Evolutionary conservation across 2,113 vertebrate species (phyloP).

Genomic region (Nannospalax galili): DNA sequence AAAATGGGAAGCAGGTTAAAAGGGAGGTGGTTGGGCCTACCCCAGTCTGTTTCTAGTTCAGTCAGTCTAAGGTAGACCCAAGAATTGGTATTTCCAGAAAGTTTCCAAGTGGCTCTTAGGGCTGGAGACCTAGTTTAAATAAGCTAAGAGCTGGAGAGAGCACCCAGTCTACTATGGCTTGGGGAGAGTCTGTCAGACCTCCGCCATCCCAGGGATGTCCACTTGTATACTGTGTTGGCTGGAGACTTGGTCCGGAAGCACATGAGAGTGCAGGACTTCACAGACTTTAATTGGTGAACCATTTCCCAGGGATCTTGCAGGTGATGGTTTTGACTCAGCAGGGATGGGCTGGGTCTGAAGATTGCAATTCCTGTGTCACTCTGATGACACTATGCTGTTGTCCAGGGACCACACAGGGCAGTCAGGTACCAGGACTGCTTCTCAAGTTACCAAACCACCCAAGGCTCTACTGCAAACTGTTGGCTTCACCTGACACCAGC

Average conservation of each 20-base stretch:
- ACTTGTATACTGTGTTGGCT: not conserved
- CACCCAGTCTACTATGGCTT: not conserved
- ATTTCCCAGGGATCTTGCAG: not conserved
- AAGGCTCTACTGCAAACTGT: not conserved
- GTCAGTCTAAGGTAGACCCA: not conserved
- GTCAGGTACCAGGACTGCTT: not conserved
- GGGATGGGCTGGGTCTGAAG: not conserved
- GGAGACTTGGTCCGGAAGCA: not conserved
- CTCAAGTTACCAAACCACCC: not conserved
- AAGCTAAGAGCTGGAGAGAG: not conserved
- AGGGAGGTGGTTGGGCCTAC: not conserved
- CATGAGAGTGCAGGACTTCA: not conserved
- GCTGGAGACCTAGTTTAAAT: too few relatives aligned
- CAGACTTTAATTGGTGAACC: not conserved
- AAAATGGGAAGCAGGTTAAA: not conserved
- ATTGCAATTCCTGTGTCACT: not conserved
- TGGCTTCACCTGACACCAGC: not conserved
- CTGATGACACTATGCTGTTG: not conserved
- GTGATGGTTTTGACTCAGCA: not conserved
- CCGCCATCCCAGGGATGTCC: not conserved
- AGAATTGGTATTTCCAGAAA: not conserved
- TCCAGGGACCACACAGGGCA: not conserved
- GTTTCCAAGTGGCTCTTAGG: not conserved
- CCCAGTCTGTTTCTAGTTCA: constrained; percentile 18
- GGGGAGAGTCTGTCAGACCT: not conserved